phyloP scores from a whole-genome alignment of 2,888 invertebrate species.

The Plutella xylostella region DNA sequence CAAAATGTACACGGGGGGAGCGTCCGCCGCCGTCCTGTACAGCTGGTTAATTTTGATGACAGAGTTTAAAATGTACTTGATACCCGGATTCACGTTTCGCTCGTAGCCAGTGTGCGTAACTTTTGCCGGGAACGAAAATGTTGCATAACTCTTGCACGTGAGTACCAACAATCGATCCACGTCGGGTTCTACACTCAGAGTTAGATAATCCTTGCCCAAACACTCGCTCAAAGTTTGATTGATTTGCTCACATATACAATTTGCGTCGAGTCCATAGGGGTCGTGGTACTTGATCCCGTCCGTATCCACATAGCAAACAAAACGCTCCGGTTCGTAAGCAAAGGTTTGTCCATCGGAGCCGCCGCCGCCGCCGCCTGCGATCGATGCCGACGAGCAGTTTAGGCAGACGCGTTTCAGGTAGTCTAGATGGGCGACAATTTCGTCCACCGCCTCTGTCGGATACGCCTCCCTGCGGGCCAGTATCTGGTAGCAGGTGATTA shows the following conservation, averaged over 20 bases:
- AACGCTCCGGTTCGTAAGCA: not conserved
- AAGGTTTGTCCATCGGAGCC: not conserved
- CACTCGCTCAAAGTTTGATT: not conserved
- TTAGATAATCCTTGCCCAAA: not conserved
- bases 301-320: not conserved
- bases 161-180: not conserved
- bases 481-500: not conserved
- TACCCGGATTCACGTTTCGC: not conserved
- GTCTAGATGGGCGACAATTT: not conserved
- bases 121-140: not conserved
- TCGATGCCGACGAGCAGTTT: not conserved
- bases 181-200: not conserved
- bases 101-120: not conserved
- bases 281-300: not conserved
- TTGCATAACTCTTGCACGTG: not conserved
- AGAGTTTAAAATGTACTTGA: not conserved
- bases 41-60: not conserved
- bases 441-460: not conserved
- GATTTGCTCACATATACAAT: not conserved
- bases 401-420: not conserved
- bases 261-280: not conserved
- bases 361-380: not conserved
- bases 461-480: not conserved
- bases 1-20: not conserved
- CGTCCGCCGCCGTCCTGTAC: not conserved